A percentile compares a stretch with the other conserved stretches of the same genome.
Evolutionary conservation across 2,797 vertebrate species (phyloP).

Genomic region (Bryconaethiops microstoma): DNA sequence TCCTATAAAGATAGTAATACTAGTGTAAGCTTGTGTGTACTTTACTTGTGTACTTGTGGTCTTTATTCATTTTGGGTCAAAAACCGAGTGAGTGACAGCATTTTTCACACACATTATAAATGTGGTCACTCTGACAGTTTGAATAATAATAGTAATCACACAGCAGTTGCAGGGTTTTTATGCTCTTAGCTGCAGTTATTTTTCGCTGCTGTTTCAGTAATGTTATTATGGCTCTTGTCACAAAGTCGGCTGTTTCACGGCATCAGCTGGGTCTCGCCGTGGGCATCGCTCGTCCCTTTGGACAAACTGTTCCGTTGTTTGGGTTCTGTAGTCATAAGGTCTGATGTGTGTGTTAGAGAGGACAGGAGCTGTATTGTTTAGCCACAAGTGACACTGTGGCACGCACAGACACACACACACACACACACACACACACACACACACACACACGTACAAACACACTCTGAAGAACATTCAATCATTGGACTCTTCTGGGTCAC

Average conservation of each 20-base stretch:
- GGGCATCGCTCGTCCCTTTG: constrained; percentile 7
- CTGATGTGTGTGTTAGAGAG: constrained; percentile 72
- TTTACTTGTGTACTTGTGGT: too few species aligned
- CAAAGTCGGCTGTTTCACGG: constrained; percentile 16
- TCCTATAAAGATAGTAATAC: too few species aligned
- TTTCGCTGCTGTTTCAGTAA: background rate
- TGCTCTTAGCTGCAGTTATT: background rate
- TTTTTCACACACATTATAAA: background rate
- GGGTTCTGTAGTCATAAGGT: constrained; percentile 73
- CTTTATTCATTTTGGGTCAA: background rate
- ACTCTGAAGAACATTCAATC: background rate
- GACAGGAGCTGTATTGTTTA: constrained; percentile 81
- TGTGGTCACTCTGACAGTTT: background rate
- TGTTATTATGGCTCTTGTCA: constrained; percentile 27
- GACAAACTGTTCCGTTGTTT: constrained; percentile 42
- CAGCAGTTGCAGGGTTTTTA: background rate
- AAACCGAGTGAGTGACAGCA: constrained; percentile 30
- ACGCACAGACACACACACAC: constrained; percentile 28
- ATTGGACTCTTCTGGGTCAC: constrained; percentile 35
- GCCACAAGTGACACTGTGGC: constrained; percentile 42
- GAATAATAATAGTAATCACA: background rate
- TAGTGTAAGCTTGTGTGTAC: too few species aligned
- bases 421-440: constrained; percentile 19
- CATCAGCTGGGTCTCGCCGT: constrained; percentile 24
- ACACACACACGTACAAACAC: constrained; percentile 13